A percentile compares a stretch with the other conserved stretches of the same genome.
These are phyloP conservation scores for Lobophora halterata DNA, from an alignment of 2,888 invertebrate species.

Conservation along the genomic window DNA sequence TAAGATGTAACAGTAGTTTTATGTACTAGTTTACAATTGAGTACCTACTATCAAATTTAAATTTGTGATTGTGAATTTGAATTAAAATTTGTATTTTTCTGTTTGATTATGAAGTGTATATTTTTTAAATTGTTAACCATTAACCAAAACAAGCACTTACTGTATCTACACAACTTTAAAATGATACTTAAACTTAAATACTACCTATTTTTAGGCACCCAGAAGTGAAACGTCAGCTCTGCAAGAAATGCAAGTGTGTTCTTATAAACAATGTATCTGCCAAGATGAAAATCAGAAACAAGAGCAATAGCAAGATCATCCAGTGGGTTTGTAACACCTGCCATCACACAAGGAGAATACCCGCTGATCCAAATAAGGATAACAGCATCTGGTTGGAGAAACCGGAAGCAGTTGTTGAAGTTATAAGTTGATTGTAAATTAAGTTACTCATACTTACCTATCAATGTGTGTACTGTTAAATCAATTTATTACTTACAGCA, in stretches of 20 bases:
- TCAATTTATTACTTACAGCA: no score
- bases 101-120: no score
- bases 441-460: no score
- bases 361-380: slow-evolving; percentile 49
- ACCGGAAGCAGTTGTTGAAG: slow-evolving; percentile 72
- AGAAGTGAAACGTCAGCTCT: slow-evolving; percentile 80
- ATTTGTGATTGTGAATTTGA: no score
- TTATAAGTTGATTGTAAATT: slow-evolving; percentile 39
- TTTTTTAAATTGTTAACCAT: no score
- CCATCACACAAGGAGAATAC: slow-evolving; percentile 44
- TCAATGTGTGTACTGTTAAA: no score
- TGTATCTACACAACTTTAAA: no score
- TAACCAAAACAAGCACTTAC: no score
- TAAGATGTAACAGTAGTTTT: slow-evolving; percentile 41
- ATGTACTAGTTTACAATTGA: no score
- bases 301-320: slow-evolving; percentile 59
- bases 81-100: no score
- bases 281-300: slow-evolving; percentile 69
- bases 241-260: slow-evolving; percentile 79
- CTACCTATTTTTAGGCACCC: slow-evolving; percentile 65
- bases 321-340: slow-evolving; percentile 73
- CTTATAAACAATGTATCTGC: slow-evolving; percentile 76
- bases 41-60: no score
- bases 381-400: slow-evolving; percentile 78
- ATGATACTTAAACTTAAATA: no score